These are phyloP conservation scores for Heliconius nattereri DNA, from an alignment of 1,140 invertebrate species.

Conservation along the genomic window DNA sequence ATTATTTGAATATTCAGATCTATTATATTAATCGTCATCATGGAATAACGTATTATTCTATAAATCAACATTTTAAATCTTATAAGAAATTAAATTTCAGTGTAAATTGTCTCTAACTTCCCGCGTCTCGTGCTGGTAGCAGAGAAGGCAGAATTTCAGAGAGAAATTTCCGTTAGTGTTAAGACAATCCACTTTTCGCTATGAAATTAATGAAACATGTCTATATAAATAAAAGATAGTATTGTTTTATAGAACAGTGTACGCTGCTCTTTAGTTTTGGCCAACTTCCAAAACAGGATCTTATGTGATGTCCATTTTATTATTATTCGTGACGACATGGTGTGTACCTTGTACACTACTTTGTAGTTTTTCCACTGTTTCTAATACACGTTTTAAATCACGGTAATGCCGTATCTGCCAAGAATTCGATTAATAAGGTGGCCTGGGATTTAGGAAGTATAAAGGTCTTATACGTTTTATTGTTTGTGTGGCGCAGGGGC, in stretches of 20 bases:
- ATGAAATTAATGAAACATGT: too few species aligned
- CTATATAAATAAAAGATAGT: not conserved
- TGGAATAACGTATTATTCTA: too few species aligned
- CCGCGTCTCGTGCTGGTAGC: too few species aligned
- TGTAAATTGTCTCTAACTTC: too few species aligned
- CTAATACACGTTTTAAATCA: conserved; percentile 4
- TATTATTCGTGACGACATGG: not conserved
- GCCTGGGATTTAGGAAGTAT: not conserved
- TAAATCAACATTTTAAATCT: too few species aligned
- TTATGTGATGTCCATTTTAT: not conserved
- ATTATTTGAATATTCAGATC: too few species aligned
- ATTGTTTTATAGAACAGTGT: not conserved
- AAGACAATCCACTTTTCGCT: too few species aligned
- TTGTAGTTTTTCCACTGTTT: conserved; percentile 1
- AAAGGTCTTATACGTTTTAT: not conserved
- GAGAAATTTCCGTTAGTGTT: too few species aligned
- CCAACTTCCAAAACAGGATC: not conserved
- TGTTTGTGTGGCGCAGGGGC: not conserved
- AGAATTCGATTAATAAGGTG: not conserved
- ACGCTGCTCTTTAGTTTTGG: not conserved
- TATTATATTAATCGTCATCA: too few species aligned
- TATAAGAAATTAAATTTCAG: too few species aligned
- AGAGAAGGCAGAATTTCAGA: too few species aligned
- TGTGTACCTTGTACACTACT: not conserved
- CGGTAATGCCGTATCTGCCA: not conserved